phyloP scores from a whole-genome alignment of 2,113 vertebrate genomes.

The Mesembrinibis cayennensis region DNA sequence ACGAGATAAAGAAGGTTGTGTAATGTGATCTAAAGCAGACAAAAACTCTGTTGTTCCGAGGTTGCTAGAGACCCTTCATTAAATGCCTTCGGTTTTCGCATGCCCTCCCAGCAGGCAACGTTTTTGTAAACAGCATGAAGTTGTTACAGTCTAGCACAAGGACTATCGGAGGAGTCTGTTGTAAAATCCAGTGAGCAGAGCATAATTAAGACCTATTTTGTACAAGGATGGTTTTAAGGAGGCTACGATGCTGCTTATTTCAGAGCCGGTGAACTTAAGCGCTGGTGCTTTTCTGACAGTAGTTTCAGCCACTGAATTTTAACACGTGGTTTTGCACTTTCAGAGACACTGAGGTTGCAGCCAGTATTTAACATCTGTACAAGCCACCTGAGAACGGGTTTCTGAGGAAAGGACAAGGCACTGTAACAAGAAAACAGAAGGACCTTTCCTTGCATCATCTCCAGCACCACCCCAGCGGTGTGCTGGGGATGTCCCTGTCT shows the following conservation, averaged over 20 bases:
- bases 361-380: background rate
- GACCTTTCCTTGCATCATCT: background rate
- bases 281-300: background rate
- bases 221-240: background rate
- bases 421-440: background rate
- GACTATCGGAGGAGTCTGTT: background rate
- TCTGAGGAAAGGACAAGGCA: background rate
- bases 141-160: background rate
- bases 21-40: slow-evolving; percentile 4
- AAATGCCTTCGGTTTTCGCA: background rate
- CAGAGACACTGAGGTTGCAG: background rate
- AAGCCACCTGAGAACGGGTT: background rate
- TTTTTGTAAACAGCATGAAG: background rate
- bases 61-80: background rate
- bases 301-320: background rate
- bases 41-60: background rate
- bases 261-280: background rate
- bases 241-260: background rate
- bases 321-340: background rate
- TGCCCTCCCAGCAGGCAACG: background rate
- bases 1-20: background rate
- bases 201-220: background rate
- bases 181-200: background rate
- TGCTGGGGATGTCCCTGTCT: background rate
- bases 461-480: fast-evolving